These are phyloP conservation scores for Sympetrum striolatum DNA, from an alignment of 2,888 invertebrate species.

Conservation along the genomic window DNA sequence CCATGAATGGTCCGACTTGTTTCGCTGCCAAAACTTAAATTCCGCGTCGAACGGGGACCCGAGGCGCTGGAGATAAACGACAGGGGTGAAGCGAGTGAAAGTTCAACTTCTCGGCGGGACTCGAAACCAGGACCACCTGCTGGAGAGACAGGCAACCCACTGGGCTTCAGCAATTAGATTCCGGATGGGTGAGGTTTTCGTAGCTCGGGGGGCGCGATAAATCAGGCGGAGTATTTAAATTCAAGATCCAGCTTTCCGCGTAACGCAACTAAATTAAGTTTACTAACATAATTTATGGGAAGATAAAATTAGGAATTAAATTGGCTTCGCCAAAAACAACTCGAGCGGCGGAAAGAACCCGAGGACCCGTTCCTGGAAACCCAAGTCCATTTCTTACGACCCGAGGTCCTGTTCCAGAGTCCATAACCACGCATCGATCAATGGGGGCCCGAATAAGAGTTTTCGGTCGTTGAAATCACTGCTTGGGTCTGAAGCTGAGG, in stretches of 20 bases:
- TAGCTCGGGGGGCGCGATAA: neutral
- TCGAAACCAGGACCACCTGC: conserved; percentile 27
- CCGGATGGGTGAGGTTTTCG: conserved; percentile 5
- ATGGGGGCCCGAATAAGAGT: neutral
- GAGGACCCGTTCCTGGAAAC: neutral
- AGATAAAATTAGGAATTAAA: conserved; percentile 39
- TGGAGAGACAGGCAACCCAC: conserved; percentile 13
- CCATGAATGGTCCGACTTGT: neutral
- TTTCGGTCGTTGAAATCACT: neutral
- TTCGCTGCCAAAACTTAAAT: neutral
- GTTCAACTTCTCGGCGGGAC: conserved; percentile 1
- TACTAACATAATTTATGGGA: conserved; percentile 38
- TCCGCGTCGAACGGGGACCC: neutral
- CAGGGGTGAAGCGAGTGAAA: neutral
- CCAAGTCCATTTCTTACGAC: conserved; percentile 13
- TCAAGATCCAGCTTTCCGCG: conserved; percentile 5
- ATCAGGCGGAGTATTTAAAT: conserved; percentile 33
- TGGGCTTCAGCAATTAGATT: conserved; percentile 41
- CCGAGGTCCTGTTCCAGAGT: neutral
- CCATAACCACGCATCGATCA: neutral
- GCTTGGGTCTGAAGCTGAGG: neutral
- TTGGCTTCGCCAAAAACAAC: conserved; percentile 23
- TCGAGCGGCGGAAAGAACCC: neutral
- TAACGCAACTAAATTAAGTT: conserved; percentile 32
- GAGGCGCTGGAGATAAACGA: neutral